Evolutionary conservation across 2,113 vertebrate species (phyloP), one percentile per base, ranked within the genome.

Genomic region (Pelusios castaneus): DNA sequence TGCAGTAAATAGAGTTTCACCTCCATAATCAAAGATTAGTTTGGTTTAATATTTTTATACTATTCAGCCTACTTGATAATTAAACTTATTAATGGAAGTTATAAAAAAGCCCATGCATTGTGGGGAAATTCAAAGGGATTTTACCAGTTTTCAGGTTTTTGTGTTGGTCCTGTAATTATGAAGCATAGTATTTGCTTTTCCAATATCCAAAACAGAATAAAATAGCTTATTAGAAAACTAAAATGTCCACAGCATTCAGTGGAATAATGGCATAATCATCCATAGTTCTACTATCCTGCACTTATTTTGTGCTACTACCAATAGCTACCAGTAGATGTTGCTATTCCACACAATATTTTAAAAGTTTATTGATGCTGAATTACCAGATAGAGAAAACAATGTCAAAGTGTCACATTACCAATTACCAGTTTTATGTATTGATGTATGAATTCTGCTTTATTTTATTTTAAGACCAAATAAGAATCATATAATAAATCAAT

Each of bases 291-390:
- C 13, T 43, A 25, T 45, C 10, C 73, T 75, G 34, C 63, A 29
- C 5, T 85, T 25, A 16, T 67, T 27, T 25, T 27, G 29, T 43
- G 38, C 76, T 77, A 52, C 51, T 82, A 29, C 79, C 80, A 63
- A 52, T 2, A 78, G 45, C 84, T 60, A 43, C 94, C 98, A 96
- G 97, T 8, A 98, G 98, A 96, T 98, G 98, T 96, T 95, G 94
- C 97, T 97, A 87, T 83, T 52, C 84, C 56, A 97, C 95, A 96
- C 75, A 45, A 29, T 82, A 95, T 86, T n/a, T 0, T 52, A 4
- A 63, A 89, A 19, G 34, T 22, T 17, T 87, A 51, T 19, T 22
- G n/a, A 29, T 43, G 6, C 29, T 47, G 17, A 54, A 75, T 90
- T 45, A 43, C 10, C n/a, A 29, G 25, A 5, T 45, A n/a, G 54